Evolutionary conservation across 1,140 invertebrate genomes (phyloP), one percentile per base, ranked within the genome.

Genomic region (Potamilus streckersoni): DNA sequence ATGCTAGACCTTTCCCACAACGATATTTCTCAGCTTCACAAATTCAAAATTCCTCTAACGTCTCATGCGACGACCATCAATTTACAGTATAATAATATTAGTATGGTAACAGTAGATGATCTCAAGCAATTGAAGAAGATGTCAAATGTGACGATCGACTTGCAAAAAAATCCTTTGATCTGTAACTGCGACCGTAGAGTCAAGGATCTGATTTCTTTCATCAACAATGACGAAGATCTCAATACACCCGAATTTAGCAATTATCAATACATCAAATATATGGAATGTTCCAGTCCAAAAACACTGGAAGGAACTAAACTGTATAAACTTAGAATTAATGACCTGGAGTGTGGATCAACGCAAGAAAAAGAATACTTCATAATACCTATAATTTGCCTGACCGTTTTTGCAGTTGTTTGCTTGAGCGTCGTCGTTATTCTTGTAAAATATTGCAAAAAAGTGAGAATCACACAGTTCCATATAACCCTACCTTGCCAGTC

Each of bases 391-490:
- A 78, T 83, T 13, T 65, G 74, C 31, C 72, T 86, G 23, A 77
- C 77, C 16, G 61, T 78, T 2, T 23, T 75, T 14, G 71, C 83
- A 49, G 62, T 82, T 0, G 59, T 83, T 63, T 38, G 85, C 2
- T 19, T 79, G 3, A 67, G 82, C 20, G 58, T 80, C 2, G 74
- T 82, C 2, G 67, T 83, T 61, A 15, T 82, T 4, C 57, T 81
- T 3, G 64, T 81, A 23, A 71, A 73, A 68, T 86, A 79, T 64
- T 71, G 83, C 57, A 63, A 80, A 15, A 82, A 87, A 79, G 83
- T 86, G 23, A 80, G 80, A 14, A 84, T 86, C 60, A 87, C 85
- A 31, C 73, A 83, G 23, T 81, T 85, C 17, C 79, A 84, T 71
- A 79, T 86, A 11, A 71, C 83, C 27, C 73, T 85, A 15, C 85